These are phyloP conservation scores for Rhea pennata DNA, from an alignment of 2,113 vertebrate species.

Conservation along the genomic window DNA sequence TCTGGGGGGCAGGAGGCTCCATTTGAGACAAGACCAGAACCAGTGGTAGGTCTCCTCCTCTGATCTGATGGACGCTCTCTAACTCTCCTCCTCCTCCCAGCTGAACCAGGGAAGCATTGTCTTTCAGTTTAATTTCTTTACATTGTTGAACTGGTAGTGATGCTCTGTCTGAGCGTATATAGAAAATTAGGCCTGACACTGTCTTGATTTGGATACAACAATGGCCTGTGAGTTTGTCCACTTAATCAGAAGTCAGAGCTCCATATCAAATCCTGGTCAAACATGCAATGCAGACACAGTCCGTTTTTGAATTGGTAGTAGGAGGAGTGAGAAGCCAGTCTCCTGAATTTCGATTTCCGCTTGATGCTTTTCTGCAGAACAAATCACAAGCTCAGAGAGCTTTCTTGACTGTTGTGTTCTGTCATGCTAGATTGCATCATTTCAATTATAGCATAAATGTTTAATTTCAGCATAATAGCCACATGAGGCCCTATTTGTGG, in stretches of 20 bases:
- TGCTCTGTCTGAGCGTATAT: no score
- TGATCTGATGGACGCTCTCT: not conserved
- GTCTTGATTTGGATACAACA: not conserved
- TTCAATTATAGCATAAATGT: not conserved
- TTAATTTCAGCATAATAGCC: not conserved
- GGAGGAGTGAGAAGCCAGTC: rapidly evolving
- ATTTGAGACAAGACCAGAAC: not conserved
- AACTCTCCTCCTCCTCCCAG: not conserved
- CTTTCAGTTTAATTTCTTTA: not conserved
- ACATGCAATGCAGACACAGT: not conserved
- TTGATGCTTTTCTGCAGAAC: not conserved
- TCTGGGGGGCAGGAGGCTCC: rapidly evolving
- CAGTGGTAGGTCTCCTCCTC: not conserved
- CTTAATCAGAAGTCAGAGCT: not conserved
- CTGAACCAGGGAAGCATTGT: not conserved
- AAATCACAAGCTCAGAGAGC: not conserved
- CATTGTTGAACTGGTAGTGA: not conserved
- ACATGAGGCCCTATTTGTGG: not conserved
- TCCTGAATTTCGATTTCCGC: not conserved
- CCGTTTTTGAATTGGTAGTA: not conserved
- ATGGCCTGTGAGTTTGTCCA: not conserved
- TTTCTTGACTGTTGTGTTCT: not conserved
- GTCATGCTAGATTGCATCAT: not conserved
- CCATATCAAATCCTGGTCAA: not conserved
- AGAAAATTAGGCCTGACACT: not conserved